A percentile compares a stretch with the other conserved stretches of the same genome.
Conservation (phyloP, 2,113 vertebrate genomes). For the Pristiophorus japonicus region DNA sequence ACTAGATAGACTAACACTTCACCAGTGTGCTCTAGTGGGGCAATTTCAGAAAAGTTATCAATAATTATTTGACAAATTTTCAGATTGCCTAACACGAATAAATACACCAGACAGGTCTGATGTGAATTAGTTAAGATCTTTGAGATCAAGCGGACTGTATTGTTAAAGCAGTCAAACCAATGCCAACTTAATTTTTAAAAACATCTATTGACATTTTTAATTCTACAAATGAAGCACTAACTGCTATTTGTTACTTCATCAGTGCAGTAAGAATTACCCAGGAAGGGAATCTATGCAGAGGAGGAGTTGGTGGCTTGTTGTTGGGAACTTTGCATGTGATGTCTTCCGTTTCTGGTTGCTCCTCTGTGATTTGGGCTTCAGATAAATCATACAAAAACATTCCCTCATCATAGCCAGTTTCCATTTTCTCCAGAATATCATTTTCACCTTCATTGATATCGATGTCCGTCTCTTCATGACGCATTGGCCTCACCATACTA, state of each 20-base stretch:
- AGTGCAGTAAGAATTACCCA: conserved; percentile 65
- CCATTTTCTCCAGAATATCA: conserved; percentile 62
- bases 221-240: neutral
- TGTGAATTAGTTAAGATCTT: too few species aligned
- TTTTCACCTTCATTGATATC: conserved; percentile 60
- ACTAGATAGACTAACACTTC: neutral
- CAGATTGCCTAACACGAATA: neutral
- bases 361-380: conserved; percentile 47
- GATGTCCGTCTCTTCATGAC: conserved; percentile 78
- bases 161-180: neutral
- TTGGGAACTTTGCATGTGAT: conserved; percentile 48
- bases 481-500: conserved; percentile 83
- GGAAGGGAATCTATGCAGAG: conserved; percentile 89
- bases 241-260: neutral
- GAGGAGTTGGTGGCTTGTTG: conserved; percentile 84
- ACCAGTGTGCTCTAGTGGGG: neutral
- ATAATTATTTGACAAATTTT: too few species aligned
- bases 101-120: neutral
- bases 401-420: conserved; percentile 53
- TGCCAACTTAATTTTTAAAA: neutral
- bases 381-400: conserved; percentile 52
- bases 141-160: neutral
- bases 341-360: conserved; percentile 46
- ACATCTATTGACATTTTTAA: neutral
- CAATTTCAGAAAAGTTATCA: neutral